Conservation (phyloP, 2,797 vertebrate genomes). For the Dromococcyx pavoninus region DNA sequence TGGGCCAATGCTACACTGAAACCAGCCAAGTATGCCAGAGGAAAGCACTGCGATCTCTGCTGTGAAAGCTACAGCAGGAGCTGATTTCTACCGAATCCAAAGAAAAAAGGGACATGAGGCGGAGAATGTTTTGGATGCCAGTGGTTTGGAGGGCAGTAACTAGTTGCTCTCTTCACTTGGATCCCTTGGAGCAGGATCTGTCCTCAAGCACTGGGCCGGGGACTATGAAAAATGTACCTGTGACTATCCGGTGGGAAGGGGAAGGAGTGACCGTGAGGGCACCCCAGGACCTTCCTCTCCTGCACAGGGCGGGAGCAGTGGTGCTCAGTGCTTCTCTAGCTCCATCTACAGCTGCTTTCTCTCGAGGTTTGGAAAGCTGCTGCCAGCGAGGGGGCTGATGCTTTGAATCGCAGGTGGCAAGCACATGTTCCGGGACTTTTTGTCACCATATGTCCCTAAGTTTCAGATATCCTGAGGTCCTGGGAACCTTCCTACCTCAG, state of each 20-base stretch:
- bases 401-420: background rate
- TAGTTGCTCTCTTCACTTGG: background rate
- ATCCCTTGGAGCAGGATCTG: background rate
- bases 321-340: conserved; percentile 37
- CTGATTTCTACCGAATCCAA: fast-evolving
- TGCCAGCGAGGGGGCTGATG: background rate
- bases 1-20: fast-evolving
- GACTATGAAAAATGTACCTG: background rate
- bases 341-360: conserved; percentile 61
- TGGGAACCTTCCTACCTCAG: background rate
- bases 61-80: background rate
- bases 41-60: background rate
- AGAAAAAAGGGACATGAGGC: background rate
- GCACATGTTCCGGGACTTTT: background rate
- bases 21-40: background rate
- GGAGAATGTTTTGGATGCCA: background rate
- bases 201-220: background rate
- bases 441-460: background rate
- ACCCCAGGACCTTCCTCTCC: background rate
- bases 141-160: background rate
- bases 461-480: background rate
- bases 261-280: fast-evolving
- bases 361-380: background rate
- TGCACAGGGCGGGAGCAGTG: fast-evolving
- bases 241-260: fast-evolving